Base-by-base conservation (phyloP, 1,140 invertebrate species). In the Andricus grossulariae region DNA sequence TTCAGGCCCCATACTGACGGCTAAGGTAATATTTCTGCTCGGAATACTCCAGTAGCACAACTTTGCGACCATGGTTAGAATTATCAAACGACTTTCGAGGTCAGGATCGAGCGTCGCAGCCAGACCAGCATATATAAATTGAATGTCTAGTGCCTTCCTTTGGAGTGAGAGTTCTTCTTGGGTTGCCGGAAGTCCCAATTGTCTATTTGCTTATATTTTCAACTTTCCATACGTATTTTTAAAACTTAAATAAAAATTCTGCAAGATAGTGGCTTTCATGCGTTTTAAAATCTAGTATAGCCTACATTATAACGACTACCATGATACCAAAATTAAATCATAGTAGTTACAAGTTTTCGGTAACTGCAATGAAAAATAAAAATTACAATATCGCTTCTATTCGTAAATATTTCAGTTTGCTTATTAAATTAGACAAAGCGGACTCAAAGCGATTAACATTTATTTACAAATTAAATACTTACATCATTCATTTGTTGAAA, bases 81-180 rank as follows among this genome's bases (percentile, higher is more conserved):
- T 91, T 78, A 85, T 86, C 86, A 85, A 89, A 87, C 70, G 74
- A 84, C 82, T 88, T 89, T 90, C 84, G 87, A 90, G 90, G 88
- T 90, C 87, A 90, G 80, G 83, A 87, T 88, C 83, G 83, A 85
- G 75, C 51, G 57, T 50, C 79, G 77, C 84, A 54, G 79, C 18
- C 55, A 57, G 55, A 25, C 8, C 10, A 57, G 55, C 55, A 18
- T 84, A 84, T 82, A 79, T 77, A 72, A 81, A 79, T 78, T 72
- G 77, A 39, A 19, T 50, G 74, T 51, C 79, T 79, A 79, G 76
- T 77, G 71, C 73, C 70, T 82, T 74, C 57, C 54, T 51, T 79
- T 72, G 19, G 80, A 83, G 89, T 89, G 88, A 90, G 88, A 90
- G 89, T 89, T 80, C 80, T 52, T 75, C 81, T 85, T 78, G 83